These are phyloP conservation scores for Notarius quadriscutis DNA, from an alignment of 2,113 vertebrate species.

Conservation along the genomic window DNA sequence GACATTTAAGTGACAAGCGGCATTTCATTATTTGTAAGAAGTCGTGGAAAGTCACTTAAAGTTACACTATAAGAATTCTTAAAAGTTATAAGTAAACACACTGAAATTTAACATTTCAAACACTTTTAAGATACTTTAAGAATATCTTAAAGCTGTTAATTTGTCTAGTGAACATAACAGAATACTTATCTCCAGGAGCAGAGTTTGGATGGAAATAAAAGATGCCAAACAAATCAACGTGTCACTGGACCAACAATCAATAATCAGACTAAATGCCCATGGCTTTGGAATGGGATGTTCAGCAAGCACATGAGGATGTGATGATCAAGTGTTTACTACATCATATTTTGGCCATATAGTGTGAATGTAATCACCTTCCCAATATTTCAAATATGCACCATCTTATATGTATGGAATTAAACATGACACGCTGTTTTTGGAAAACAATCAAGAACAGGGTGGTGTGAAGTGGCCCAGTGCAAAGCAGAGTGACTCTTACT, in stretches of 20 bases:
- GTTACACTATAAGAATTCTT: too few species aligned
- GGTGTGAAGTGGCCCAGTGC: too few species aligned
- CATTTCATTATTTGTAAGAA: too few species aligned
- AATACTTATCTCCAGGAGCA: background rate
- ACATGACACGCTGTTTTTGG: background rate
- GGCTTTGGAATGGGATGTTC: background rate
- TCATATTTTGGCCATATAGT: background rate
- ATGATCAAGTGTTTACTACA: background rate
- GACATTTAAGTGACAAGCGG: too few species aligned
- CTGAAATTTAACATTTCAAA: too few species aligned
- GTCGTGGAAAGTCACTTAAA: too few species aligned
- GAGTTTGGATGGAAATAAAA: background rate
- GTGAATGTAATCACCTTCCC: background rate
- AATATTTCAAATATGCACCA: background rate
- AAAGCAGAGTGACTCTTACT: background rate
- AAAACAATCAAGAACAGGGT: background rate
- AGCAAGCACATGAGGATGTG: background rate
- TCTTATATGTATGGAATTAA: background rate
- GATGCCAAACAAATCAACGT: background rate
- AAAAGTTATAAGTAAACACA: too few species aligned
- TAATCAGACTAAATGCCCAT: background rate
- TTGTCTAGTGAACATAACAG: background rate
- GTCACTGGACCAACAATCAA: background rate
- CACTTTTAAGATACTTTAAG: too few species aligned
- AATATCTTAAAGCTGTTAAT: too few species aligned